Evolutionary conservation across 2,888 invertebrate species (phyloP), one percentile per base, ranked within the genome.

Genomic region (Dendrolimus pini): DNA sequence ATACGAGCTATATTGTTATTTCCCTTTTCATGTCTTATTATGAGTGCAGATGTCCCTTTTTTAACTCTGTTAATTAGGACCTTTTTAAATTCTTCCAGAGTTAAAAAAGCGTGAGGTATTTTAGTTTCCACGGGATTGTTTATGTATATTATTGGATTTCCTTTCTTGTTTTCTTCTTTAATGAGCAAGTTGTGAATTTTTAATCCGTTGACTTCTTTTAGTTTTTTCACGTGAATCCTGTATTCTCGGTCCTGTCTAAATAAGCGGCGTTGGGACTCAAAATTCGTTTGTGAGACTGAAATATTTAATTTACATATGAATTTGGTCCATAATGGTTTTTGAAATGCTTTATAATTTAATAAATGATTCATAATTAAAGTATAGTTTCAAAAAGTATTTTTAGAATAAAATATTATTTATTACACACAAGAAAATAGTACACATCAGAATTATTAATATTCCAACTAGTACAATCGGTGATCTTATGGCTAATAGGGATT

Each of bases 91-190:
- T 85, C 78, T 53, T 82, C 74, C 53, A 78, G 41, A 7, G 78
- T 72, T 9, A 89, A 57, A 63, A 70, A 88, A 0, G 88, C 67
- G 6, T 83, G 71, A 0, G 89, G 83, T 58, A 85, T 55, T 62
- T 75, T 74, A 0, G 87, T 75, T 75, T 89, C 89, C 0, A 89
- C 76, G 0, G 89, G 89, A 57, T 89, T 89, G 55, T 77, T 77
- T 47, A 89, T 82, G 55, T 88, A 89, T 52, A 89, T 77, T 0
- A 82, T 59, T 8, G 80, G 71, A 10, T 72, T 68, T 1, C 59
- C 56, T 2, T 62, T 57, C 2, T 12, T 9, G 9, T 62, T 60
- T 54, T 61, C 66, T 59, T 71, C 69, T 65, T 73, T 77, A 10
- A 85, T 63, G 13, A 71, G 54, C 1, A 89, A 69, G 56, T 89